Conservation (phyloP, 2,797 vertebrate genomes). For the Enteromius treurensis region DNA sequence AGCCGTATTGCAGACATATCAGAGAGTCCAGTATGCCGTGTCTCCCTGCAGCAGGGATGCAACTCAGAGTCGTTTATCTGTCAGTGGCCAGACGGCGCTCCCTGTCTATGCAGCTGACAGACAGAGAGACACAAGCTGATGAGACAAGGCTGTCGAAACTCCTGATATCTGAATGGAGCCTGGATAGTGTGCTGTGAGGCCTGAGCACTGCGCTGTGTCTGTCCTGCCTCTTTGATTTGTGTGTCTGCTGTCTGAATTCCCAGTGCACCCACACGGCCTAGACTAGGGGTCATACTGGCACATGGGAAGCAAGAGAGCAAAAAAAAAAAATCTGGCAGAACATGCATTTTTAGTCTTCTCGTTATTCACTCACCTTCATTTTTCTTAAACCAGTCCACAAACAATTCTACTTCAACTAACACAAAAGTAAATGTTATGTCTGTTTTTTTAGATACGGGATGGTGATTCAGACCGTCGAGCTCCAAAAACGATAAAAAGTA, state of each 20-base stretch:
- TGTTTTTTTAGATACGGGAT: background rate
- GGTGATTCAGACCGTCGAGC: background rate
- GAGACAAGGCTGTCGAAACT: conserved; percentile 43
- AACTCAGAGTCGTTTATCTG: conserved; percentile 43
- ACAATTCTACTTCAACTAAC: background rate
- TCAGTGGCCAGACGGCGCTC: conserved; percentile 48
- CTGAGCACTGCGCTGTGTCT: conserved; percentile 1
- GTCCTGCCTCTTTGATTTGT: conserved; percentile 49
- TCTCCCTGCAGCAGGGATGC: conserved; percentile 26
- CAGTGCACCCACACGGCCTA: conserved; percentile 8
- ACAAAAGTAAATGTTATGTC: background rate
- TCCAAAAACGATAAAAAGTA: background rate
- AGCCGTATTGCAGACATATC: conserved; percentile 36
- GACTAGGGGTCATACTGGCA: conserved; percentile 19
- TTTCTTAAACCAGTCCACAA: background rate
- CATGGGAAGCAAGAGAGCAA: conserved; percentile 1
- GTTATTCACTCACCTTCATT: background rate
- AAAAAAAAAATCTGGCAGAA: background rate
- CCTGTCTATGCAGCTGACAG: conserved; percentile 40
- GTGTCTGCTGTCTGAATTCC: conserved; percentile 51
- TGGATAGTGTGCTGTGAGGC: background rate
- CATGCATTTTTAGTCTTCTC: background rate
- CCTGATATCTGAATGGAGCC: conserved; percentile 9
- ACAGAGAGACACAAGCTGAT: conserved; percentile 21
- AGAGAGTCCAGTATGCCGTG: conserved; percentile 5